Conservation (phyloP, 1,140 invertebrate genomes). For the Mercenaria mercenaria region DNA sequence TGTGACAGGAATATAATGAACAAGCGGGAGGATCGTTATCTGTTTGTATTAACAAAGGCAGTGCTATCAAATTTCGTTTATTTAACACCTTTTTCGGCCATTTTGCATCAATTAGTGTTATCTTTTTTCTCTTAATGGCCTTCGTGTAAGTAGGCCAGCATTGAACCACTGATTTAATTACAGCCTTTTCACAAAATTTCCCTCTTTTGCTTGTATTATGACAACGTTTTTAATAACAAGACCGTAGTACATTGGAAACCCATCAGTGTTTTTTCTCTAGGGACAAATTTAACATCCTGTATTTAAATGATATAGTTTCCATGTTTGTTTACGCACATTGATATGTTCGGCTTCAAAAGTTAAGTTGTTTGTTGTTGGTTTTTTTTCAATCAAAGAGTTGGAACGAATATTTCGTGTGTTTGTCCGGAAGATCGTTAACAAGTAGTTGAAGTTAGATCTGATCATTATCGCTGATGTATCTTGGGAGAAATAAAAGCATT, state of each 20-base stretch:
- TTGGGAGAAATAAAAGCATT: neutral
- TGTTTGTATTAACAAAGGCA: neutral
- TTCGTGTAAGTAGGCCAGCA: neutral
- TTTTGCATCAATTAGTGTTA: slow-evolving; percentile 48
- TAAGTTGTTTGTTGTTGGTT: too few species aligned
- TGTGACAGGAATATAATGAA: neutral
- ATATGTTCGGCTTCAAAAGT: too few species aligned
- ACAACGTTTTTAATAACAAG: neutral
- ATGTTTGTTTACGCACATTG: too few species aligned
- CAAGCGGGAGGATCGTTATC: neutral
- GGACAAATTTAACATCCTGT: too few species aligned
- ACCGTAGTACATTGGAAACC: neutral
- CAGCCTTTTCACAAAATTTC: neutral
- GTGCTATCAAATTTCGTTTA: neutral
- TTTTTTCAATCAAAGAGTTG: too few species aligned
- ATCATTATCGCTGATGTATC: neutral
- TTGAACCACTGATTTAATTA: slow-evolving; percentile 9
- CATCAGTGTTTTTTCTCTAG: neutral
- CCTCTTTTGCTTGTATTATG: neutral
- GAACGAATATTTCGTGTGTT: too few species aligned
- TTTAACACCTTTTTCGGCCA: slow-evolving; percentile 9
- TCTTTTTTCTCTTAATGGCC: neutral
- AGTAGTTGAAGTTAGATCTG: neutral
- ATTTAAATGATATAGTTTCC: too few species aligned
- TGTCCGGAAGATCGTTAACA: too few species aligned